Evolutionary conservation across 2,113 vertebrate species (phyloP).

Genomic region (Takifugu bimaculatus): DNA sequence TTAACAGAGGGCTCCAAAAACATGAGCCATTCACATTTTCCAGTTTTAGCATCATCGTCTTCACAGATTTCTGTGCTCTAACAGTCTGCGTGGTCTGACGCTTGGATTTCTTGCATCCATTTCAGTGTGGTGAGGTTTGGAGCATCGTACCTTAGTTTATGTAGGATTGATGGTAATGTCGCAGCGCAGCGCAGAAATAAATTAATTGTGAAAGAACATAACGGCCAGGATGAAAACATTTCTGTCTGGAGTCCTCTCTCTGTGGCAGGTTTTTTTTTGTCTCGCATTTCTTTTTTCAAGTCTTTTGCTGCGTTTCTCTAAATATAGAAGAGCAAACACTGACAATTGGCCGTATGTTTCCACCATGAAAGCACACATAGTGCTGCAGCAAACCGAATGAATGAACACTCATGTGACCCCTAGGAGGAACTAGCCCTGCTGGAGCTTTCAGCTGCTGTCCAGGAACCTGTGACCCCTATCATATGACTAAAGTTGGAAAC

Average conservation of each 20-base stretch:
- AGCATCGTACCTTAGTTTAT: too few species aligned
- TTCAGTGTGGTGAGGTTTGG: too few species aligned
- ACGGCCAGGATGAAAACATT: too few species aligned
- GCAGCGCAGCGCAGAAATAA: too few species aligned
- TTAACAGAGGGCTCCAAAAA: neutral
- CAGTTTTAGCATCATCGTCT: constrained; percentile 7
- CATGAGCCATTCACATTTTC: constrained; percentile 4
- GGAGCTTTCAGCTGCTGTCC: constrained; percentile 38
- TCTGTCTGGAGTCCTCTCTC: too few species aligned
- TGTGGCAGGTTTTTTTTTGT: too few species aligned
- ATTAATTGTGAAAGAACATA: too few species aligned
- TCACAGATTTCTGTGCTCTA: constrained; percentile 4
- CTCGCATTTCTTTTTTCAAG: too few species aligned
- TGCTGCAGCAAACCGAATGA: constrained; percentile 49
- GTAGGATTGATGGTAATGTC: too few species aligned
- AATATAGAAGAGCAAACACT: neutral
- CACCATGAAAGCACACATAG: constrained; percentile 12
- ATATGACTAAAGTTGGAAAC: constrained; percentile 49
- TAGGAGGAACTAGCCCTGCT: constrained; percentile 56
- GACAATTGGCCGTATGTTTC: neutral
- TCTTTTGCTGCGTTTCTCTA: too few species aligned
- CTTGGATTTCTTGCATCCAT: neutral
- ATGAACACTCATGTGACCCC: constrained; percentile 63
- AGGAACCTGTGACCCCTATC: constrained; percentile 59
- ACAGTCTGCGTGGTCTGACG: neutral